Evolutionary conservation across 2,888 invertebrate genomes (phyloP).

Genomic region (Phasia obesa): DNA sequence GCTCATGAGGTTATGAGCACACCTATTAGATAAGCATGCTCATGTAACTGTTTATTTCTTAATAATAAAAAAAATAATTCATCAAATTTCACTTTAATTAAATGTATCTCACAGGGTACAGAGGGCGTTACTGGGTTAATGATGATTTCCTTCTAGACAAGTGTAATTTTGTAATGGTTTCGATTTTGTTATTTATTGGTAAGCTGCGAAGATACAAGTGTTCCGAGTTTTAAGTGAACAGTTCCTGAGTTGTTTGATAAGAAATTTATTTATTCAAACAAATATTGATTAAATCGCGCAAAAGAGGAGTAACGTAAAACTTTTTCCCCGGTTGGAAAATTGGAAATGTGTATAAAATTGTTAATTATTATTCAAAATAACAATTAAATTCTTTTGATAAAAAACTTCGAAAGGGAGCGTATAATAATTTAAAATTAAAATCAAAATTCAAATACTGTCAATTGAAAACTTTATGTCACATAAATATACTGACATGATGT

Average conservation of each 20-base stretch:
- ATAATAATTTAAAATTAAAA: slow-evolving; percentile 1
- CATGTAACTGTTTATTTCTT: too few relatives aligned
- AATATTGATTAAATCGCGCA: slow-evolving; percentile 13
- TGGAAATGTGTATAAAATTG: slow-evolving; percentile 28
- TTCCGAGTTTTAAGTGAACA: neutral
- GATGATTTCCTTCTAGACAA: too few relatives aligned
- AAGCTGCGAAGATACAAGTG: neutral
- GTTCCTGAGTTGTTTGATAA: neutral
- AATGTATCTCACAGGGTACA: too few relatives aligned
- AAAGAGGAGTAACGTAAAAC: neutral
- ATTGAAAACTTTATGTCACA: slow-evolving; percentile 14
- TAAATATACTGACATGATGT: slow-evolving; percentile 5
- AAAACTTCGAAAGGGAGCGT: neutral
- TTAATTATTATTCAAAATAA: slow-evolving; percentile 63
- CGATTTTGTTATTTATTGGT: too few relatives aligned
- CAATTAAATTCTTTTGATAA: slow-evolving; percentile 45
- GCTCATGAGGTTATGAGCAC: too few relatives aligned
- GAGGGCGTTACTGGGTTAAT: too few relatives aligned
- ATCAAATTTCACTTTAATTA: too few relatives aligned
- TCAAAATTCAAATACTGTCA: slow-evolving; percentile 26
- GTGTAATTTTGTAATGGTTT: too few relatives aligned
- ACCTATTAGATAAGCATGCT: too few relatives aligned
- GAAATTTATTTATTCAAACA: slow-evolving; percentile 3
- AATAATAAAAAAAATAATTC: too few relatives aligned
- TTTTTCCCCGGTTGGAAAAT: neutral